These are phyloP conservation scores for Cerastis leucographa DNA, from an alignment of 2,888 invertebrate genomes.

Conservation along the genomic window DNA sequence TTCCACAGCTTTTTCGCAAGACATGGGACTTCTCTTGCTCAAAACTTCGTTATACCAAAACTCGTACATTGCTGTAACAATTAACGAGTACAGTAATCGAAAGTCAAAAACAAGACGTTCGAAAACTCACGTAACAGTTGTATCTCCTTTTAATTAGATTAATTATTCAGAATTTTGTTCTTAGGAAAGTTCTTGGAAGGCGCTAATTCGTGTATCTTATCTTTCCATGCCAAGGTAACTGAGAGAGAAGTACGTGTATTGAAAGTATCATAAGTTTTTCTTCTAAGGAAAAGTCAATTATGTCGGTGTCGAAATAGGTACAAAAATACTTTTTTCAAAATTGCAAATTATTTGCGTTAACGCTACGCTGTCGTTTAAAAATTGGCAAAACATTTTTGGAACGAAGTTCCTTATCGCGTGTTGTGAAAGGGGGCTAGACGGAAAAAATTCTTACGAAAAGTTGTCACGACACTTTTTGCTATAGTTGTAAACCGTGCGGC, in stretches of 20 bases:
- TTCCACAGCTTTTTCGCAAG: background rate
- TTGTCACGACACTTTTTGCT: no score
- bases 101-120: slow-evolving; percentile 41
- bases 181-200: background rate
- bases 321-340: background rate
- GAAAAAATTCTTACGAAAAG: no score
- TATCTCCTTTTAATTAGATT: slow-evolving; percentile 33
- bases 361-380: no score
- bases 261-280: background rate
- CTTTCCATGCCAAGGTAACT: background rate
- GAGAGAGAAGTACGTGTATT: background rate
- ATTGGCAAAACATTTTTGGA: no score
- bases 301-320: background rate
- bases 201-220: slow-evolving; percentile 2
- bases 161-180: slow-evolving; percentile 24
- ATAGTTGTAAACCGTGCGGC: no score
- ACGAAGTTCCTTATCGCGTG: no score
- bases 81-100: slow-evolving; percentile 29
- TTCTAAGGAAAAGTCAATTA: background rate
- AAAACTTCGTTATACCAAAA: slow-evolving; percentile 33
- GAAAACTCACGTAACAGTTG: slow-evolving; percentile 14
- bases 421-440: no score
- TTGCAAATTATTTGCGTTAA: background rate
- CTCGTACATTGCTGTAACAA: slow-evolving; percentile 10
- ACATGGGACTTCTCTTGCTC: slow-evolving; percentile 20